Evolutionary conservation across 2,888 invertebrate species (phyloP), one percentile per base, ranked within the genome.

Genomic region (Lypha dubia): DNA sequence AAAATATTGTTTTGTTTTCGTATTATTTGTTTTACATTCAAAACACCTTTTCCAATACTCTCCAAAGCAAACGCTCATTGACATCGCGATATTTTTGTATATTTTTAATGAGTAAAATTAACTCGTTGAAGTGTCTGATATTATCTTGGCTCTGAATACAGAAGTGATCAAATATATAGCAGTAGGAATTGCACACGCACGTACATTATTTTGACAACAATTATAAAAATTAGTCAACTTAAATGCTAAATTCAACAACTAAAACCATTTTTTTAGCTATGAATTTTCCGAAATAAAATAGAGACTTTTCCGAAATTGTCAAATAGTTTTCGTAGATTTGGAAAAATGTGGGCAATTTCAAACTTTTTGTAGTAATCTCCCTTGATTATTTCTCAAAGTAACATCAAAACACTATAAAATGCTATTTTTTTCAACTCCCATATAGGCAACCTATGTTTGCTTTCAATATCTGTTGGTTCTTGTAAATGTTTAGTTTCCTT

Each of bases 1-100:
- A 79, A 86, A 63, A 79, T 62, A 68, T 79, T 41, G 11, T 46
- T 84, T 49, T 77, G 76, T 74, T 74, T 56, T 32, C 56, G 44
- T 38, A 71, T 44, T 56, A 32, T 76, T 74, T 22, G 32, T 65
- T 70, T 74, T 84, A 65, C 44, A 38, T 60, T 65, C 1, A 63
- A 68, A 81, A 63, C 82, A 58, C 63, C 79, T 75, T 79, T 75
- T 68, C 53, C 53, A 56, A 44, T 28, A 53, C 51, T 68, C 32
- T 51, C 35, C 41, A 20, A n/a, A 22, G n/a, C n/a, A n/a, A n/a
- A n/a, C 35, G 51, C n/a, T 80, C 24, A 49, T 58, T 67, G 58
- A 38, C n/a, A 15, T 41, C 38, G 13, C 17, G 15, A 46, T 56
- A 44, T 28, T 70, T 62, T 62, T 62, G 20, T 60, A 9, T 15